These are phyloP conservation scores for Acropora tenuis DNA, from an alignment of 64 coral and sea anemone genomes.

Conservation along the genomic window DNA sequence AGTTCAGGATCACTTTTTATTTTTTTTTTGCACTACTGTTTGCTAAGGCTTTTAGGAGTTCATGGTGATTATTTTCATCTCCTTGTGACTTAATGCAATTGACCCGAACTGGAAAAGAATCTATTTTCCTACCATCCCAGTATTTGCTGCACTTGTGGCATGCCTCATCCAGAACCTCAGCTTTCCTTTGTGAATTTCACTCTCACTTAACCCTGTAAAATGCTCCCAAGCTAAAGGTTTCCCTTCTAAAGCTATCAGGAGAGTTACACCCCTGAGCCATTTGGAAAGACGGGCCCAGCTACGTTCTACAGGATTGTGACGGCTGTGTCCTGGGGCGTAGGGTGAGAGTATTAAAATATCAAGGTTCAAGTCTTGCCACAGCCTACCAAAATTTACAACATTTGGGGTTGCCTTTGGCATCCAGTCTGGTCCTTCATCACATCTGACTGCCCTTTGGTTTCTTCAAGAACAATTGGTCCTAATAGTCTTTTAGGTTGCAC, in stretches of 20 bases:
- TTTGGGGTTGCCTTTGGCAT: not conserved
- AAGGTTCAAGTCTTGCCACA: constrained; percentile 18
- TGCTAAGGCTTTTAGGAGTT: too few species aligned
- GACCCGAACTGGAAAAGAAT: constrained; percentile 14
- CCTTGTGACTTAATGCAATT: not conserved
- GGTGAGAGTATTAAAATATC: not conserved
- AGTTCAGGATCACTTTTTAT: not conserved
- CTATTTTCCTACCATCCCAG: not conserved
- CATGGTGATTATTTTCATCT: too few species aligned
- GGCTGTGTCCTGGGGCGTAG: not conserved
- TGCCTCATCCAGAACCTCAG: not conserved
- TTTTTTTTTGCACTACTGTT: too few species aligned
- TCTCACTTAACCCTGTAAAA: constrained; percentile 13
- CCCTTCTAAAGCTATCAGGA: constrained; percentile 4
- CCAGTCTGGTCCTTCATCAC: constrained; percentile 1
- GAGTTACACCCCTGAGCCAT: constrained; percentile 11
- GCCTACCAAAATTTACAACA: not conserved
- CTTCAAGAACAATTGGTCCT: not conserved
- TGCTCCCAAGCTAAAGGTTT: not conserved
- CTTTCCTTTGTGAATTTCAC: not conserved
- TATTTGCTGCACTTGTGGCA: constrained; percentile 7
- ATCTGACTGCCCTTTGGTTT: constrained; percentile 3
- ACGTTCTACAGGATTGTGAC: not conserved
- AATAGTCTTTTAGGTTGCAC: not conserved
- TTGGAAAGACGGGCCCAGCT: not conserved